These are phyloP conservation scores for Eptatretus atami DNA, from an alignment of 2,797 vertebrate genomes.

Conservation along the genomic window DNA sequence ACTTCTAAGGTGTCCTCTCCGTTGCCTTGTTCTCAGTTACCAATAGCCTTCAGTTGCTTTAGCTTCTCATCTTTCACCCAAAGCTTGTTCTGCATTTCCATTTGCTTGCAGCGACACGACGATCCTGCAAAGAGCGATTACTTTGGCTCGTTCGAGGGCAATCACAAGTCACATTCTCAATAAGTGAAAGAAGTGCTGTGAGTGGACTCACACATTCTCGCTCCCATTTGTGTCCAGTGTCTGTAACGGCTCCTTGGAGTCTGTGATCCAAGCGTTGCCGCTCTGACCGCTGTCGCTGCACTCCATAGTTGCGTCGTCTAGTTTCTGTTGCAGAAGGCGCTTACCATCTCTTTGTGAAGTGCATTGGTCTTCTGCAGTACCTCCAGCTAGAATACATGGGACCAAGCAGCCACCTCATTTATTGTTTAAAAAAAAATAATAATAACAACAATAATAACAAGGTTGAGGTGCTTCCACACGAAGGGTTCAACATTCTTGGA, in stretches of 20 bases:
- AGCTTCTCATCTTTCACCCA: conserved; percentile 94
- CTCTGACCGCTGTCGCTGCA: conserved; percentile 38
- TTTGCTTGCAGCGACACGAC: conserved; percentile 68
- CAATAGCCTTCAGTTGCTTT: conserved; percentile 81
- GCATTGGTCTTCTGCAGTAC: conserved; percentile 60
- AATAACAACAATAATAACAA: background rate
- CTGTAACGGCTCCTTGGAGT: conserved; percentile 44
- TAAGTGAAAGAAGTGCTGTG: background rate
- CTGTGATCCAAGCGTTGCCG: conserved; percentile 42
- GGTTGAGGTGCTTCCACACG: background rate
- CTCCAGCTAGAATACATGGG: conserved; percentile 24
- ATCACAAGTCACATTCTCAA: background rate
- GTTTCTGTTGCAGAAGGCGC: conserved; percentile 38
- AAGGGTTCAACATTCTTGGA: background rate
- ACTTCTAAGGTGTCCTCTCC: background rate
- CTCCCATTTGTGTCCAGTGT: conserved; percentile 57
- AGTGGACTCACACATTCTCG: conserved; percentile 58
- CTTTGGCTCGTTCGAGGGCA: background rate
- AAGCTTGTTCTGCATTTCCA: conserved; percentile 92
- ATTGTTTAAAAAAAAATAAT: too few species aligned
- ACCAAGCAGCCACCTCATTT: background rate
- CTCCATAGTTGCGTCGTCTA: conserved; percentile 35
- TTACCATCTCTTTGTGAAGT: conserved; percentile 81
- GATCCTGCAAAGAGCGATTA: conserved; percentile 19
- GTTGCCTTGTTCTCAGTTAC: conserved; percentile 32